Conservation (phyloP, 2,888 invertebrate species). For the Pollenia angustigena region DNA sequence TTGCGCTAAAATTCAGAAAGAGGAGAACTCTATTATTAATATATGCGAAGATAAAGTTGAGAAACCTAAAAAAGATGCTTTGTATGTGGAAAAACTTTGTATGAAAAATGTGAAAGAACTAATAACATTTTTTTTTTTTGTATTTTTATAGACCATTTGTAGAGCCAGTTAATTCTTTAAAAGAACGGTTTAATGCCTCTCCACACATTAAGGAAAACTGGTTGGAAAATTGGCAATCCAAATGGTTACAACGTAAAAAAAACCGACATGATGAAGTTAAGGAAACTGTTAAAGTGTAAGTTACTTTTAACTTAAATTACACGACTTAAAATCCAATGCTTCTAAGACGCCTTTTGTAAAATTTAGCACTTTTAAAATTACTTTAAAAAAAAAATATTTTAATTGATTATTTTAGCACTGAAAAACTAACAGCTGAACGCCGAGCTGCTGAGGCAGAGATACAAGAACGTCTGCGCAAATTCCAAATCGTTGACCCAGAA, state of each 20-base stretch:
- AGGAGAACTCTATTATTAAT: conserved; percentile 45
- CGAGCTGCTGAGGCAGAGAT: conserved; percentile 84
- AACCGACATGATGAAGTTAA: conserved; percentile 84
- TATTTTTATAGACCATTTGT: conserved; percentile 78
- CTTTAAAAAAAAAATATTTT: neutral
- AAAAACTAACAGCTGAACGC: conserved; percentile 79
- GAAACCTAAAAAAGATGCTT: conserved; percentile 29
- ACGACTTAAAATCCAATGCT: too few species aligned
- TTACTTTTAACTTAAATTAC: conserved; percentile 70
- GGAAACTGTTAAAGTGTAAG: conserved; percentile 84
- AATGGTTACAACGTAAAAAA: conserved; percentile 84
- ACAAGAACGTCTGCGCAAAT: conserved; percentile 84
- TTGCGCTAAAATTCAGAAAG: conserved; percentile 75
- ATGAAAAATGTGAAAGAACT: neutral
- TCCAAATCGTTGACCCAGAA: conserved; percentile 79
- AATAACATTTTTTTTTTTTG: conserved; percentile 75
- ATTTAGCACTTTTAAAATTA: too few species aligned
- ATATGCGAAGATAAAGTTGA: conserved; percentile 46
- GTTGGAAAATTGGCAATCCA: conserved; percentile 85
- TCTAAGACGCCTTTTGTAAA: too few species aligned
- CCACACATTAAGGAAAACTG: conserved; percentile 85
- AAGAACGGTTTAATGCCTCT: conserved; percentile 85
- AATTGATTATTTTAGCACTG: conserved; percentile 74
- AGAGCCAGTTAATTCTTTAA: conserved; percentile 85
- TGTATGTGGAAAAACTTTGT: conserved; percentile 34